Evolutionary conservation across 2,113 vertebrate species (phyloP).

Genomic region (Pelecanoides urinatrix): DNA sequence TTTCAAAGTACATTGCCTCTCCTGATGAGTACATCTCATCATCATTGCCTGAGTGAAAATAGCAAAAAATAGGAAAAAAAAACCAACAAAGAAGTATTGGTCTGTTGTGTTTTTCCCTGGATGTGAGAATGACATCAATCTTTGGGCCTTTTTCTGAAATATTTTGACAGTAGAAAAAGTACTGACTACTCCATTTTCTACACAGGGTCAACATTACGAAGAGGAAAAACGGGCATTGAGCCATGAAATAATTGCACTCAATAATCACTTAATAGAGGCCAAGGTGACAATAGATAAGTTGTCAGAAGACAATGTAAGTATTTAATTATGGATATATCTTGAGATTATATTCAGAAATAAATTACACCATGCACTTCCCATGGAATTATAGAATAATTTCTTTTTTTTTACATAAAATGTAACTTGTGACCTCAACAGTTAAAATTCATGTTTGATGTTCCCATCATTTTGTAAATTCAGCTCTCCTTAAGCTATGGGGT

Average conservation of each 20-base stretch:
- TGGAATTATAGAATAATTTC: background rate
- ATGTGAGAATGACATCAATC: background rate
- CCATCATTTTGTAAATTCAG: background rate
- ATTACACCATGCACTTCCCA: background rate
- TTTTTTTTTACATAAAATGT: background rate
- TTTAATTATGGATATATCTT: background rate
- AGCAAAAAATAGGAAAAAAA: background rate
- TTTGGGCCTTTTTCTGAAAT: background rate
- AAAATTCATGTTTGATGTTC: background rate
- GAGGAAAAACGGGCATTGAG: constrained; percentile 94
- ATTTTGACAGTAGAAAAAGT: background rate
- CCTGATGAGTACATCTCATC: background rate
- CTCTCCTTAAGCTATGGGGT: background rate
- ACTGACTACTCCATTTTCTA: constrained; percentile 37
- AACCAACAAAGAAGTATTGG: accelerated
- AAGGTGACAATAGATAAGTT: constrained; percentile 96
- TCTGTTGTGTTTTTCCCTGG: background rate
- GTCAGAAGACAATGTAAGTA: constrained; percentile 94
- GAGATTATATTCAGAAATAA: background rate
- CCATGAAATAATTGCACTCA: constrained; percentile 93
- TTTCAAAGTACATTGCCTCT: background rate
- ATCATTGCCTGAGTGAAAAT: background rate
- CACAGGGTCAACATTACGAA: constrained; percentile 90
- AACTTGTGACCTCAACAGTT: background rate
- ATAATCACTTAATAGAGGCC: constrained; percentile 95